These are phyloP conservation scores for Polydrusus tereticollis DNA, from an alignment of 2,888 invertebrate species.

Conservation along the genomic window DNA sequence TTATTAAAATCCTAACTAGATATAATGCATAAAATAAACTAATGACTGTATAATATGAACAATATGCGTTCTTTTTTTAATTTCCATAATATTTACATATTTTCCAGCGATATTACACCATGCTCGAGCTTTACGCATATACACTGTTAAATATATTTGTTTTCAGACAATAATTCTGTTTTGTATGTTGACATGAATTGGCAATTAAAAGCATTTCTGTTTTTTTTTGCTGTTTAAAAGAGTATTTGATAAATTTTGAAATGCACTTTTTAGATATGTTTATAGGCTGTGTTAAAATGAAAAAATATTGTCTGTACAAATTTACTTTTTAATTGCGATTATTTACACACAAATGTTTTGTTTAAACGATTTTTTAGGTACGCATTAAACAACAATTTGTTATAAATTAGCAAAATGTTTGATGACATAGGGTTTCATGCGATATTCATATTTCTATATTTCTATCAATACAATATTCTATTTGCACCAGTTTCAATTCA, in stretches of 20 bases:
- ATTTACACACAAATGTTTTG: no score
- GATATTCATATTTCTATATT: no score
- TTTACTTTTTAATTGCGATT: no score
- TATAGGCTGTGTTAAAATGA: neutral
- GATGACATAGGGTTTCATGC: no score
- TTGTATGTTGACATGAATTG: neutral
- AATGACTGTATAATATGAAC: neutral
- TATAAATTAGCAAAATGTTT: no score
- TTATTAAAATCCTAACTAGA: neutral
- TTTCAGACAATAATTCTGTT: neutral
- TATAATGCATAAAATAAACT: neutral
- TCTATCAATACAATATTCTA: no score
- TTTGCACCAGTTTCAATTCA: no score
- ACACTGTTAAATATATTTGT: neutral
- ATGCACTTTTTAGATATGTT: neutral
- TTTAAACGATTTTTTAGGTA: no score
- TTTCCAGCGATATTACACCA: neutral
- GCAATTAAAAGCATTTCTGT: neutral
- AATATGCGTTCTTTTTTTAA: neutral
- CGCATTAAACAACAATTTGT: no score
- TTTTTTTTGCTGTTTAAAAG: neutral
- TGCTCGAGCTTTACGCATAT: neutral
- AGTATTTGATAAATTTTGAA: neutral
- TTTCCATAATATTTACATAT: conserved; percentile 7
- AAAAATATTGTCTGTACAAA: no score